Evolutionary conservation across 2,888 invertebrate species (phyloP), one percentile per base, ranked within the genome.

Genomic region (Imbricaverruca yamaguchii): DNA sequence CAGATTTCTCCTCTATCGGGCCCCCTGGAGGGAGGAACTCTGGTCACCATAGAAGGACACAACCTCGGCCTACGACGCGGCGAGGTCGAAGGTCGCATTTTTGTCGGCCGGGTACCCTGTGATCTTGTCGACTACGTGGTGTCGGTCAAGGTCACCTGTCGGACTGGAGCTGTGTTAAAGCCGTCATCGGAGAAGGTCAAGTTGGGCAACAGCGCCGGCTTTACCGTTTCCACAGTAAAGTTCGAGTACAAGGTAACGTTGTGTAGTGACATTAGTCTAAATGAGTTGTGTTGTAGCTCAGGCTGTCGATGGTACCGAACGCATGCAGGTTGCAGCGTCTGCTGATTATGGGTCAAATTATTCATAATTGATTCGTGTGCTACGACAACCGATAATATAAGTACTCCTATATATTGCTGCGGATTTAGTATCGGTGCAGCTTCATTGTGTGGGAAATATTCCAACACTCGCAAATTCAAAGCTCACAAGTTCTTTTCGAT

Each of bases 21-120:
- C 0, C 98, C 98, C 6, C 92, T 96, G 83, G 97, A 97, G 89
- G 98, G 98, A 63, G 98, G 98, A 4, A 98, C 98, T 1, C 89
- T 95, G 82, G 93, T 99, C 0, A 97, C 96, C 18, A 97, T 99
- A 85, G 95, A 95, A 88, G 98, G 98, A 13, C 95, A 96, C 86
- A 98, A 99, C 89, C 90, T 99, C 81, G 98, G 98, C 0, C 90
- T 97, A 83, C 93, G 93, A 85, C 93, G 95, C 85, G 94, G 93
- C 85, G 98, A 98, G 88, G 96, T 98, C 0, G 91, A 92, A 83
- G 95, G 95, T 61, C 96, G 95, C 90, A 94, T 97, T 84, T 92
- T 92, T 77, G 95, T 98, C 85, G 98, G 97, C 1, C 92, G 93
- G 84, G 93, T 96, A 55, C 92, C 94, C 9, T 98, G 98, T 88